Evolutionary conservation across 2,888 invertebrate species (phyloP).

Genomic region (Cyclophora albipunctata): DNA sequence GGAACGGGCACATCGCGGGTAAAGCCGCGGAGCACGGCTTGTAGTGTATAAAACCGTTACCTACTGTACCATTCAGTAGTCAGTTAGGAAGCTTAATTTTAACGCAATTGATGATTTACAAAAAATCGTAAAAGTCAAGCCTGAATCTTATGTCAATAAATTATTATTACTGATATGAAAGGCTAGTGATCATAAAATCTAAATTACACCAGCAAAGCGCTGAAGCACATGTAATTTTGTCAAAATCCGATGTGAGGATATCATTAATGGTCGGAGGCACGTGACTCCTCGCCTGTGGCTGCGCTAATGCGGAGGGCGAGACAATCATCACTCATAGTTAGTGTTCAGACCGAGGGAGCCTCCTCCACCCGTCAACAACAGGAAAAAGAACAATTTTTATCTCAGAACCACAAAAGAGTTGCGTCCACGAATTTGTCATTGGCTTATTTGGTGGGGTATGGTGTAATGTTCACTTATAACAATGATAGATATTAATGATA

Average conservation of each 20-base stretch:
- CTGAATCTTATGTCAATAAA: no score
- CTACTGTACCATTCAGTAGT: no score
- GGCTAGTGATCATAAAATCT: no score
- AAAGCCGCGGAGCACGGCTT: no score
- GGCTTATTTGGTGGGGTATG: constrained; percentile 48
- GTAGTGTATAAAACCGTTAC: no score
- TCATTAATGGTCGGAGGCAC: constrained; percentile 50
- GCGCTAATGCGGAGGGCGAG: constrained; percentile 57
- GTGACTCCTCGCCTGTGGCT: constrained; percentile 33
- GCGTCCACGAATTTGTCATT: constrained; percentile 61
- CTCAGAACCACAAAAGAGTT: constrained; percentile 66
- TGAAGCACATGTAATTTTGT: background rate
- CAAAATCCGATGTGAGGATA: constrained; percentile 20
- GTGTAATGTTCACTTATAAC: constrained; percentile 38
- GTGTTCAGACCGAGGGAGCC: constrained; percentile 42
- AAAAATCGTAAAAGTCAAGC: no score
- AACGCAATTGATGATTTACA: no score
- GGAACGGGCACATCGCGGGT: no score
- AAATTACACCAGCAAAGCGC: background rate
- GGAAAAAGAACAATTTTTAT: constrained; percentile 65
- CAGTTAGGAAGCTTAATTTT: no score
- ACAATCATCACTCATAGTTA: constrained; percentile 69
- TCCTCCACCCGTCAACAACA: constrained; percentile 45
- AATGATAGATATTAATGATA: constrained; percentile 57
- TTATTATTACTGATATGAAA: no score